A percentile compares a stretch with the other conserved stretches of the same genome.
These are phyloP conservation scores for Asarcornis scutulata DNA, from an alignment of 2,113 vertebrate species.

Conservation along the genomic window DNA sequence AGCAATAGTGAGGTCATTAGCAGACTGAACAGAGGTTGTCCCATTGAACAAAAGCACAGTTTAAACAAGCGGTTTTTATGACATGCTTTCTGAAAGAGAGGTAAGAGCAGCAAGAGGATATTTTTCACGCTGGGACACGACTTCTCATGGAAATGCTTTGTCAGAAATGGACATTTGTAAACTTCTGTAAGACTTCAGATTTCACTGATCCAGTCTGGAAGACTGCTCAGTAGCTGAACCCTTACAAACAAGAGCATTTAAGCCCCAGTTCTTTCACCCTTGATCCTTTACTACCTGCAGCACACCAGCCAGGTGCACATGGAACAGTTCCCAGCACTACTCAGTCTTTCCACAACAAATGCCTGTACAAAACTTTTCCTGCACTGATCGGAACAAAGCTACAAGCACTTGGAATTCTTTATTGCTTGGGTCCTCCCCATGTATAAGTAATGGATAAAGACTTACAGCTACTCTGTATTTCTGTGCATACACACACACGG, in stretches of 20 bases:
- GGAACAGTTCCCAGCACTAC: neutral
- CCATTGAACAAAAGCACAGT: neutral
- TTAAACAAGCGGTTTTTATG: neutral
- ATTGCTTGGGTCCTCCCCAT: neutral
- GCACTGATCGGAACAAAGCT: neutral
- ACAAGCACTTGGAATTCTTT: neutral
- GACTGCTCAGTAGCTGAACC: neutral
- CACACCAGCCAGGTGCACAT: neutral
- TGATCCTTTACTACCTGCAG: neutral
- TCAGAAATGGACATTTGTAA: neutral
- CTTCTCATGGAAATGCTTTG: neutral
- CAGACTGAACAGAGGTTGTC: neutral
- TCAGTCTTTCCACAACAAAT: neutral
- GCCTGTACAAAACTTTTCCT: neutral
- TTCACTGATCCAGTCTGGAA: neutral
- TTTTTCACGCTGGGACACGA: neutral
- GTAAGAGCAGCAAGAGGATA: neutral
- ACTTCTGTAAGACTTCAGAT: neutral
- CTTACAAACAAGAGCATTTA: neutral
- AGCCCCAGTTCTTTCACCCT: neutral
- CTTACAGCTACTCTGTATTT: neutral
- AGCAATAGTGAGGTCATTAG: neutral
- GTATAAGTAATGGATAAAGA: neutral
- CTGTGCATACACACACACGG: neutral
- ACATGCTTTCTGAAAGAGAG: neutral